These are phyloP conservation scores for Megatriorchis doriae DNA, from an alignment of 2,113 vertebrate species.

Conservation along the genomic window DNA sequence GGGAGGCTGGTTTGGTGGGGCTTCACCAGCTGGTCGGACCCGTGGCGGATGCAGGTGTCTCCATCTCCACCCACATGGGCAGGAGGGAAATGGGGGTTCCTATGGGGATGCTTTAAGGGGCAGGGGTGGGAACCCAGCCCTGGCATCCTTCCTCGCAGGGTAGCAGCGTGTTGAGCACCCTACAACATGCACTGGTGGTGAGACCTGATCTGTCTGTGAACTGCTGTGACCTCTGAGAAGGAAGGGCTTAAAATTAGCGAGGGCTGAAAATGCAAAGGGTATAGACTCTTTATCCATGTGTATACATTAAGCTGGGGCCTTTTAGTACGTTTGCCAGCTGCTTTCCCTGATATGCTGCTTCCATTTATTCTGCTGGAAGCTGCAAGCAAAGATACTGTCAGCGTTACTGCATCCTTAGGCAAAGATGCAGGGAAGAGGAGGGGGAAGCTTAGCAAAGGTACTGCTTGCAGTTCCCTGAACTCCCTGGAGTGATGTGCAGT, in stretches of 20 bases:
- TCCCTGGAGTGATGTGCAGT: not conserved
- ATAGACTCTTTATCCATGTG: not conserved
- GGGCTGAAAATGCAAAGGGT: not conserved
- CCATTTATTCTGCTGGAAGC: not conserved
- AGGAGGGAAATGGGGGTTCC: not conserved
- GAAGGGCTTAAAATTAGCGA: not conserved
- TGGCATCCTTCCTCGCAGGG: not conserved
- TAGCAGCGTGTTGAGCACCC: accelerated
- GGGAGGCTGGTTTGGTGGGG: not conserved
- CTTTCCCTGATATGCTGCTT: not conserved
- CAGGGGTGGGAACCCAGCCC: not conserved
- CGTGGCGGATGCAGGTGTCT: accelerated
- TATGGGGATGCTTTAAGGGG: not conserved
- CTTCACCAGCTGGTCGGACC: not conserved
- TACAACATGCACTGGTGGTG: accelerated
- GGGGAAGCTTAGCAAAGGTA: not conserved
- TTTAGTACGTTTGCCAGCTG: not conserved
- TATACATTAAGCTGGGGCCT: not conserved
- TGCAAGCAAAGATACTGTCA: not conserved
- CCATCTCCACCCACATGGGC: not conserved
- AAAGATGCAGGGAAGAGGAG: not conserved
- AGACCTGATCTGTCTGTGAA: accelerated
- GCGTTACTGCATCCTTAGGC: not conserved
- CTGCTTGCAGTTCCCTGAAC: accelerated
- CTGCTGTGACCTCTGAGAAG: not conserved